Evolutionary conservation across 2,888 invertebrate genomes (phyloP), one percentile per base, ranked within the genome.

Genomic region (Azorinus chamasolen): DNA sequence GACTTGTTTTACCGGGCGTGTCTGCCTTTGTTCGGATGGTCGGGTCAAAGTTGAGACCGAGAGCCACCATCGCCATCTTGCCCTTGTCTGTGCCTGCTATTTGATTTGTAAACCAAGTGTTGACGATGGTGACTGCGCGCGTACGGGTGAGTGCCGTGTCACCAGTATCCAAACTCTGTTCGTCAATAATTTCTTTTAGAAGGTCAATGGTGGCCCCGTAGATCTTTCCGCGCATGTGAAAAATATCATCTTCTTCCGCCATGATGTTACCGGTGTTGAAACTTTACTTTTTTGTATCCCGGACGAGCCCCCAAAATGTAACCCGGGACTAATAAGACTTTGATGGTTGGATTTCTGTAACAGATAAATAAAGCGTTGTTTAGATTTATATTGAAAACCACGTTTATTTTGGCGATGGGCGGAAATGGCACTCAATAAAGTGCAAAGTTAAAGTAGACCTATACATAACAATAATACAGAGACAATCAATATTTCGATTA

Each of bases 221-320:
- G 45, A 45, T 45, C 20, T 45, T 45, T 45, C 45, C 32, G 5
- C 45, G 45, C 45, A 45, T 45, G 6, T 8, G 14, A 18, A 45
- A 16, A 8, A 20, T 20, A 12, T 4, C 45, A 20, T 45, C 45
- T 12, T 45, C 45, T 45, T 45, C 45, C 45, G 45, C 45, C 45
- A 20, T 45, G 6, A 8, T 45, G 14, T 5, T 8, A 5, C 5
- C 20, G 6, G 14, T 5, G 4, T 18, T 12, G n/a, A 8, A 45
- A 4, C 4, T 5, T 8, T 45, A 20, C 14, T 5, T 45, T 41
- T 14, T 14, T 41, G 41, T 8, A 41, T 45, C 45, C 45, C 45
- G 20, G 45, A 45, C 45, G 45, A 45, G 45, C 45, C 45, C 45
- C 45, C n/a, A 45, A 45, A 45, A 8, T 12, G 45, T 45, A 8